A percentile compares a stretch with the other conserved stretches of the same genome.
phyloP scores from a whole-genome alignment of 2,113 vertebrate genomes.

The Mormyrus lacerda region DNA sequence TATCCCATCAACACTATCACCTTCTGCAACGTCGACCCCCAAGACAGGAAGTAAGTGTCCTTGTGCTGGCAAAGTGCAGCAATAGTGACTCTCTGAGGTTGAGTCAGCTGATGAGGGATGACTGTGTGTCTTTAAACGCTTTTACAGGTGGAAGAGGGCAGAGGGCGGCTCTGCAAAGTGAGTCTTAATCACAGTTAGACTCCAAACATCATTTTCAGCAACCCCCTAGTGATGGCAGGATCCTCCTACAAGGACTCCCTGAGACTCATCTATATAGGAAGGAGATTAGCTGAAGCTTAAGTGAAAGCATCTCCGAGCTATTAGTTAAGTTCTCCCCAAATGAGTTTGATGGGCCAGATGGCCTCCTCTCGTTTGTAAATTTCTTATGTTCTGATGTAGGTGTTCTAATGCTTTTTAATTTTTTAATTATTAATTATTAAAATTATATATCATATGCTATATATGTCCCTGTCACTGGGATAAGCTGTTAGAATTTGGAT shows the following conservation, averaged over 20 bases:
- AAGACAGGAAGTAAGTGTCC: constrained; percentile 89
- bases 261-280: neutral
- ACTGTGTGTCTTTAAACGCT: constrained; percentile 10
- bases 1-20: constrained; percentile 89
- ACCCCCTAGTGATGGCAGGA: neutral
- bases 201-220: neutral
- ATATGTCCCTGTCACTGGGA: neutral
- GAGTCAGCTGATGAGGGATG: neutral
- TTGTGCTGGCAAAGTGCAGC: neutral
- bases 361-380: too few species aligned
- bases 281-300: neutral
- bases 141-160: constrained; percentile 71
- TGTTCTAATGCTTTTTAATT: neutral
- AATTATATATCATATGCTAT: neutral
- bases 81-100: neutral
- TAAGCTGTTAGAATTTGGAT: neutral
- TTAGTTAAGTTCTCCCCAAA: too few species aligned
- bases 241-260: neutral
- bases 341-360: too few species aligned
- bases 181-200: constrained; percentile 35
- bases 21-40: constrained; percentile 89
- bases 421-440: too few species aligned
- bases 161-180: constrained; percentile 76
- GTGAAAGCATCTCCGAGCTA: too few species aligned
- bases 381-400: too few species aligned